phyloP scores from a whole-genome alignment of 2,113 vertebrate genomes.

The Rhombomys opimus region DNA sequence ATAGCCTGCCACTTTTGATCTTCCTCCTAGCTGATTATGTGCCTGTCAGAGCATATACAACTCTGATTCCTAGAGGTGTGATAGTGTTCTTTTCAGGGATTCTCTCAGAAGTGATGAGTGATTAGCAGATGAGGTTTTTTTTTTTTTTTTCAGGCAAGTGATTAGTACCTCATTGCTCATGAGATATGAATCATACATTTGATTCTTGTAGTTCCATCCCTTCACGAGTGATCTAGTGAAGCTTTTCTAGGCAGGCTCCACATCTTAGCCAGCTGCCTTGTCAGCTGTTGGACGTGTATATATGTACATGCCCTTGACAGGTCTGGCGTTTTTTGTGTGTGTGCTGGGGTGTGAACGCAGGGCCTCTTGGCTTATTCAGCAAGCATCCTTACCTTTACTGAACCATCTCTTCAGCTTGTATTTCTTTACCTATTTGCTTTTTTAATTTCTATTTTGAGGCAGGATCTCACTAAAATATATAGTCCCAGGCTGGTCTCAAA shows the following conservation, averaged over 20 bases:
- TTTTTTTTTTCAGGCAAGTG: neutral
- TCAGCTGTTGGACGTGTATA: neutral
- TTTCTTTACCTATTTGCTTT: neutral
- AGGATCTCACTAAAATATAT: neutral
- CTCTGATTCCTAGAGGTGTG: constrained; percentile 11
- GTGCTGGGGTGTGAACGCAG: neutral
- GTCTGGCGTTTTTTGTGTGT: neutral
- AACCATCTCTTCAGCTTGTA: neutral
- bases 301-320: neutral
- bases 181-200: constrained; percentile 35
- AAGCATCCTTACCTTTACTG: neutral
- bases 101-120: constrained; percentile 52
- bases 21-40: constrained; percentile 29
- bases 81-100: constrained; percentile 17
- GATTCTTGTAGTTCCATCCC: neutral
- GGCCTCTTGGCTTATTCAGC: neutral
- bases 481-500: neutral
- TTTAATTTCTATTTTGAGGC: neutral
- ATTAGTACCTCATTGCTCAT: constrained; percentile 51
- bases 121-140: neutral
- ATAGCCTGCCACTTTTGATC: constrained; percentile 36
- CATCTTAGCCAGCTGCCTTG: neutral
- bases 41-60: constrained; percentile 18
- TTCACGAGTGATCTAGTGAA: neutral
- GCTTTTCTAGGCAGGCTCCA: neutral